A percentile compares a stretch with the other conserved stretches of the same genome.
Conservation (phyloP, 2,888 invertebrate genomes). For the Latheticus oryzae region DNA sequence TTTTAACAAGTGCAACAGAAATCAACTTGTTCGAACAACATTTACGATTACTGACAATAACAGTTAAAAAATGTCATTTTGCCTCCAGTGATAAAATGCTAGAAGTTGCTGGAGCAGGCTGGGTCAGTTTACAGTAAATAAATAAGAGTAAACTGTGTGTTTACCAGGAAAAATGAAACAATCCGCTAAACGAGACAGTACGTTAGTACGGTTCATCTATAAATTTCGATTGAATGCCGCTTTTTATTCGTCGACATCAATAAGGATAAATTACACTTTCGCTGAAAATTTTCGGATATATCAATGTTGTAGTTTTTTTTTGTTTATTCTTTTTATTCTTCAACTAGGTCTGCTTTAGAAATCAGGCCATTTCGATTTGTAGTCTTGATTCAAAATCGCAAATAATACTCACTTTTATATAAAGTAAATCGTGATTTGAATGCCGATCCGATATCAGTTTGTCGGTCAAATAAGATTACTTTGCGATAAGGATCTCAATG, state of each 20-base stretch:
- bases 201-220: constrained; percentile 30
- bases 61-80: constrained; percentile 3
- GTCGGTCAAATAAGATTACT: constrained; percentile 5
- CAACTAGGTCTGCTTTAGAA: constrained; percentile 26
- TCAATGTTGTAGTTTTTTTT: not conserved
- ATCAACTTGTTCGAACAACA: not conserved
- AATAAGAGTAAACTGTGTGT: constrained; percentile 32
- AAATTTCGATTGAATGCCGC: constrained; percentile 10
- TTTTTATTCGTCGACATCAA: not conserved
- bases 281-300: constrained; percentile 6
- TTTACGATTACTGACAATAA: too few species aligned
- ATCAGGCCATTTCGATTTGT: constrained; percentile 26
- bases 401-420: constrained; percentile 23
- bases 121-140: constrained; percentile 33
- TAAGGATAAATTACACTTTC: constrained; percentile 20
- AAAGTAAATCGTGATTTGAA: constrained; percentile 27
- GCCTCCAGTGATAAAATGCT: not conserved
- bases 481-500: constrained; percentile 6
- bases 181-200: constrained; percentile 24
- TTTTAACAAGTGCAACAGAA: not conserved
- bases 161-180: constrained; percentile 25
- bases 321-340: not conserved
- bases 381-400: constrained; percentile 16
- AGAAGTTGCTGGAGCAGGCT: constrained; percentile 13
- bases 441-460: not conserved